phyloP scores from a whole-genome alignment of 2,888 invertebrate species.

The Cerastis leucographa region DNA sequence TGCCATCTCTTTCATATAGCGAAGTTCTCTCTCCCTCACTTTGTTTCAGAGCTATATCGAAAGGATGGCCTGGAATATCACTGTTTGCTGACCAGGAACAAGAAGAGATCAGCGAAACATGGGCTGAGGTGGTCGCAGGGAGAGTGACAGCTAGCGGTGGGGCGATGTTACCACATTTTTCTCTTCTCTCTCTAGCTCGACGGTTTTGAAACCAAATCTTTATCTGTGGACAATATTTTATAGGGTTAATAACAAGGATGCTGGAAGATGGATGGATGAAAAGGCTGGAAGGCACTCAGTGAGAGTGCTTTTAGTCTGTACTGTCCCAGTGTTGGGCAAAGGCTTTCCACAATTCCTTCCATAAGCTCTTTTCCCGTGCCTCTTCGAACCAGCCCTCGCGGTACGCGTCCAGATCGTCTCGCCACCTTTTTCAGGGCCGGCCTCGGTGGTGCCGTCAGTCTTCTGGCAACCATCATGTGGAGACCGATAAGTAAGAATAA shows the following conservation, averaged over 20 bases:
- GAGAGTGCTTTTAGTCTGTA: too few relatives aligned
- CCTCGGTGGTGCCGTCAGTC: too few relatives aligned
- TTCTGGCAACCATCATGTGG: too few relatives aligned
- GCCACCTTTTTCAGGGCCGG: too few relatives aligned
- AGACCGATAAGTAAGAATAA: neutral
- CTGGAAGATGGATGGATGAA: too few relatives aligned
- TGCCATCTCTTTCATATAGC: constrained; percentile 27
- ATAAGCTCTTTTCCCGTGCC: too few relatives aligned
- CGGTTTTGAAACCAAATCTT: constrained; percentile 96
- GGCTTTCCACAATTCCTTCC: too few relatives aligned
- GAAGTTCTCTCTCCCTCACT: constrained; percentile 17
- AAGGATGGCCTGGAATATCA: constrained; percentile 14
- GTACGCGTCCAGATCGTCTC: too few relatives aligned
- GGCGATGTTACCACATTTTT: constrained; percentile 85
- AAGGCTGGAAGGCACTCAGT: neutral
- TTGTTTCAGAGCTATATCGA: constrained; percentile 19
- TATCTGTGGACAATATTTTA: constrained; percentile 76
- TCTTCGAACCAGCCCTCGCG: too few relatives aligned
- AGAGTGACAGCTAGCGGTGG: constrained; percentile 82
- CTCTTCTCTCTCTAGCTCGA: constrained; percentile 93
- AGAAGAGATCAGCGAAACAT: constrained; percentile 38
- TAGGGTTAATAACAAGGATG: neutral
- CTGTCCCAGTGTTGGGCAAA: too few relatives aligned
- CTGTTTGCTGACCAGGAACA: constrained; percentile 52
- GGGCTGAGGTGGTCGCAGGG: constrained; percentile 75